Base-by-base conservation (phyloP, 2,797 vertebrate genomes). In the Acridotheres tristis region DNA sequence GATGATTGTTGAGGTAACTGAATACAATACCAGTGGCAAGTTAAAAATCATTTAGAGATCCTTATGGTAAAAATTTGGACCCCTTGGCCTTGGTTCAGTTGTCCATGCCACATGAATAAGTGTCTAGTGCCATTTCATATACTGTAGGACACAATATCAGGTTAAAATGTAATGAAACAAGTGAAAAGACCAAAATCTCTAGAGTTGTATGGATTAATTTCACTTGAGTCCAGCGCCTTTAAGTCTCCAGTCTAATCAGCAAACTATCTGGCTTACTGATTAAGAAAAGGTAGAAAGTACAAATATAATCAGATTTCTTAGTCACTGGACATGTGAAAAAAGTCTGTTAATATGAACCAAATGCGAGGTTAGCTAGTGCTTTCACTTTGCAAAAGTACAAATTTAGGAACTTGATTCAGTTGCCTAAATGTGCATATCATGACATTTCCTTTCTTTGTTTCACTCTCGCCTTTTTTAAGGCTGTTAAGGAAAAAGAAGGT, bases 41-140 rank as follows among this genome's bases (percentile, higher is more conserved):
- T 53, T 30, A 45, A 94, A 80, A 85, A 12, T 6, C 2, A 2
- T 62, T 80, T 72, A 61, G 69, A 81, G 1, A 11, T 57, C 53
- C 16, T 61, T 57, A 8, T 22, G 7, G 19, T 34, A 42, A 86
- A 69, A 93, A 78, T 59, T 48, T 75, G 18, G 10, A 50, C 8
- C 6, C 5, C 12, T 57, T 47, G 40, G 36, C 40, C 29, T 76
- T 61, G 5, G 10, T 69, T 91, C 32, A 21, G 22, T 54, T 71
- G 50, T 21, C 15, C 7, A 19, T 2, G 1, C 1, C 11, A 36
- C 15, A 83, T 1, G 4, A 54, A 51, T 27, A 47, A 13, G 13
- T 58, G 29, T 2, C 29, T 65, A 48, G 9, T 53, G 32, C 10
- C 3, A 18, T 73, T 75, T 68, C n/a, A 36, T 58, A 22, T 38